These are phyloP conservation scores for Drosophila ficusphila DNA, from an alignment of 1,140 invertebrate genomes.

Conservation along the genomic window DNA sequence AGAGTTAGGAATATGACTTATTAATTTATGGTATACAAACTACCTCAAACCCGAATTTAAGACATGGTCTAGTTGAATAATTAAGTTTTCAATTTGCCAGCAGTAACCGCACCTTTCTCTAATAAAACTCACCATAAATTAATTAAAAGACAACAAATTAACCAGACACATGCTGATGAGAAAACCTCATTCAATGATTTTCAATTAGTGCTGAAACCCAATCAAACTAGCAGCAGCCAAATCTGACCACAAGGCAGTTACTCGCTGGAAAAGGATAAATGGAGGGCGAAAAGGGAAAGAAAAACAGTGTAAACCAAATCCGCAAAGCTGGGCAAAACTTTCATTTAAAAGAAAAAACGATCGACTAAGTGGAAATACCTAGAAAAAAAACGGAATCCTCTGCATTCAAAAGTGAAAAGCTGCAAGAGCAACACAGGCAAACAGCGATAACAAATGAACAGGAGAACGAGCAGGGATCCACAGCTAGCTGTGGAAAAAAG, in stretches of 20 bases:
- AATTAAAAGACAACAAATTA: conserved; percentile 54
- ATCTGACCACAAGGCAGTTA: conserved; percentile 45
- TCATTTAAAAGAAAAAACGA: conserved; percentile 48
- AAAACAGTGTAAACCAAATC: conserved; percentile 32
- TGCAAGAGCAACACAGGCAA: conserved; percentile 56
- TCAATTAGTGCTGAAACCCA: conserved; percentile 67
- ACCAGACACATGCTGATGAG: conserved; percentile 1
- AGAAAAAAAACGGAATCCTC: conserved; percentile 23
- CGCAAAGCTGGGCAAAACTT: conserved; percentile 40
- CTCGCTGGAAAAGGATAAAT: conserved; percentile 28
- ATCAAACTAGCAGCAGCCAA: conserved; percentile 29
- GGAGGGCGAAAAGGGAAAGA: not conserved
- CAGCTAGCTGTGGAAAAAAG: not conserved
- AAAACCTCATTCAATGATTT: conserved; percentile 57
- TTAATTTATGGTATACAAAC: not conserved
- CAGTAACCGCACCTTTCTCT: conserved; percentile 25
- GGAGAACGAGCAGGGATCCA: not conserved
- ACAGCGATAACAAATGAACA: conserved; percentile 77
- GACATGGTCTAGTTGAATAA: conserved; percentile 3
- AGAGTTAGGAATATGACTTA: no score
- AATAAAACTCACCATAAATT: conserved; percentile 50
- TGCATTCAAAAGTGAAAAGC: conserved; percentile 52
- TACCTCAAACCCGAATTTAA: not conserved
- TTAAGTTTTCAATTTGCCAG: conserved; percentile 24
- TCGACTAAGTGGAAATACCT: conserved; percentile 46